Conservation (phyloP, 2,113 vertebrate species). For the Tauraco erythrolophus region DNA sequence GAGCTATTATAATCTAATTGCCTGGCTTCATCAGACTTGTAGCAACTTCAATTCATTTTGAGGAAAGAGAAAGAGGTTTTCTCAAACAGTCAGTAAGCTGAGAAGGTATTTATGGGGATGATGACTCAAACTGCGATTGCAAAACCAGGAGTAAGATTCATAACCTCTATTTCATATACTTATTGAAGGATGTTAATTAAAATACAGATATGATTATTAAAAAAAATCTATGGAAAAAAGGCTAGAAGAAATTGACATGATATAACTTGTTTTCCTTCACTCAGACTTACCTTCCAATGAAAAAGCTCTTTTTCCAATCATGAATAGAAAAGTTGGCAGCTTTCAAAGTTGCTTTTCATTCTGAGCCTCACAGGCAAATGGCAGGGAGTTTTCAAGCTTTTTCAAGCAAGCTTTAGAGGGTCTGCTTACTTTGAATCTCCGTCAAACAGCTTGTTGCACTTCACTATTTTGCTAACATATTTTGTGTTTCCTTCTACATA, state of each 20-base stretch:
- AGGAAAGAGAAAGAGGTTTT: background rate
- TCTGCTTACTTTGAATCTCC: background rate
- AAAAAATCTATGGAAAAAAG: background rate
- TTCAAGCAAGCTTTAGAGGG: background rate
- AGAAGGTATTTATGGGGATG: background rate
- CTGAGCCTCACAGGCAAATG: background rate
- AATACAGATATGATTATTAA: background rate
- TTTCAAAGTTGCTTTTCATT: background rate
- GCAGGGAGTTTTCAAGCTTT: background rate
- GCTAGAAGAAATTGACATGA: background rate
- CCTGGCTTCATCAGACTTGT: background rate
- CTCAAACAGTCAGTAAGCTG: background rate
- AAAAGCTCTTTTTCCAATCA: background rate
- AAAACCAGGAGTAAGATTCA: background rate
- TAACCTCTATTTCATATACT: background rate
- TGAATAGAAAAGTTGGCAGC: background rate
- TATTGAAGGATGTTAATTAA: background rate
- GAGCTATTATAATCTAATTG: background rate
- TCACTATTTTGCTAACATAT: background rate
- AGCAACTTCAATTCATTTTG: background rate
- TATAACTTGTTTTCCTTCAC: background rate
- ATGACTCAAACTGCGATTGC: background rate
- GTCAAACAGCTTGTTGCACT: background rate
- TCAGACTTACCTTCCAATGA: background rate
- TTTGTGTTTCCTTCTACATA: background rate